phyloP scores from a whole-genome alignment of 2,113 vertebrate genomes.

The Pagrus major region DNA sequence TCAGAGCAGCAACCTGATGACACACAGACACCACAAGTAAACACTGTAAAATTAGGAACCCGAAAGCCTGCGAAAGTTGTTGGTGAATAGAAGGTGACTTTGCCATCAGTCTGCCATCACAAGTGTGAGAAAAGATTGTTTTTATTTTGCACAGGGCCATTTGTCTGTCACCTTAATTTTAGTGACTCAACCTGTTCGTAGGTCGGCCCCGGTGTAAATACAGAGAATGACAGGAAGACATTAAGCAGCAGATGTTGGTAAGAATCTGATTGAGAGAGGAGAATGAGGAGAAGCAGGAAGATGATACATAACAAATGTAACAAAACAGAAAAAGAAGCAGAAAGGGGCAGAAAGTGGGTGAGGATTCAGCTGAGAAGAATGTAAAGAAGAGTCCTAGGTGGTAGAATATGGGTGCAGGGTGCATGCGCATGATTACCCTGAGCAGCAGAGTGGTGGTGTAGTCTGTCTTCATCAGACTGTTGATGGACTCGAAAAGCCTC shows the following conservation, averaged over 20 bases:
- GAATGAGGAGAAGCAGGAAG: constrained; percentile 2
- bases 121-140: constrained; percentile 2
- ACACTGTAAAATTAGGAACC: constrained; percentile 28
- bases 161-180: constrained; percentile 14
- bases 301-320: neutral
- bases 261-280: constrained; percentile 5
- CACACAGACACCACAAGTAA: constrained; percentile 41
- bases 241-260: constrained; percentile 23
- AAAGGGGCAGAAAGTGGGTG: neutral
- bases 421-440: constrained; percentile 83
- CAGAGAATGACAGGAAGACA: constrained; percentile 10
- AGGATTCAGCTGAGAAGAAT: neutral
- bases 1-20: constrained; percentile 94
- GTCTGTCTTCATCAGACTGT: constrained; percentile 94
- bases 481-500: constrained; percentile 96
- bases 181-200: constrained; percentile 15
- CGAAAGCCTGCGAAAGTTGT: constrained; percentile 25
- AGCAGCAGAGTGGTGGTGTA: constrained; percentile 90
- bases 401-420: neutral
- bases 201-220: neutral
- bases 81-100: constrained; percentile 48
- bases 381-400: neutral
- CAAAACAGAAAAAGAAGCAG: neutral
- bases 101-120: constrained; percentile 32
- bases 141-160: constrained; percentile 35